These are phyloP conservation scores for Polypedilum pembai DNA, from an alignment of 1,140 invertebrate species.

Conservation along the genomic window DNA sequence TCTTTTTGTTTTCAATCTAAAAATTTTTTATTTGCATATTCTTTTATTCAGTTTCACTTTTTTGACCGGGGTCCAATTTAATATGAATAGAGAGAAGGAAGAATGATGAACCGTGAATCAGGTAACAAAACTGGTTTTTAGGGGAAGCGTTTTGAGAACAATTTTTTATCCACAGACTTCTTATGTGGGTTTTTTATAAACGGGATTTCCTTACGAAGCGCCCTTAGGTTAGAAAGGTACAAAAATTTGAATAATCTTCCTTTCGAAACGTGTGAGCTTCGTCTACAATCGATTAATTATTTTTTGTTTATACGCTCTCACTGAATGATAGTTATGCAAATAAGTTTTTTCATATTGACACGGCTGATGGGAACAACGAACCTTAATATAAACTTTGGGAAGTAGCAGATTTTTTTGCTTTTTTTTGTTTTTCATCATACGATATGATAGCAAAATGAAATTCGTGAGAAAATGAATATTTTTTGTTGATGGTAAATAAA, in stretches of 20 bases:
- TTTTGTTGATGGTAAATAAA: background rate
- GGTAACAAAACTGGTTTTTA: slow-evolving; percentile 24
- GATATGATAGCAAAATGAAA: background rate
- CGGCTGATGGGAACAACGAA: background rate
- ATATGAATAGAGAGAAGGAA: background rate
- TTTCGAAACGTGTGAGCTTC: background rate
- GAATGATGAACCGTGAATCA: slow-evolving; percentile 20
- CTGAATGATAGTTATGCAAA: slow-evolving; percentile 21
- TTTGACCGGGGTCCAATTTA: slow-evolving; percentile 21
- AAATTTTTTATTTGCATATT: slow-evolving; percentile 21
- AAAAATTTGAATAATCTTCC: slow-evolving; percentile 26
- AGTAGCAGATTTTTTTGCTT: background rate
- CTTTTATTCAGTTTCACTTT: slow-evolving; percentile 6
- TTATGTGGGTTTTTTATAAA: slow-evolving; percentile 20
- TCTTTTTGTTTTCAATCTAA: background rate
- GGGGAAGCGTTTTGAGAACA: background rate
- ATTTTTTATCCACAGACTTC: slow-evolving; percentile 13
- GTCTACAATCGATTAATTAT: slow-evolving; percentile 23
- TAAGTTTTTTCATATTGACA: background rate
- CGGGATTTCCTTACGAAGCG: background rate
- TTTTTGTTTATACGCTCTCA: slow-evolving; percentile 1
- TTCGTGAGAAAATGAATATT: slow-evolving; percentile 17
- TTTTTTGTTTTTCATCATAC: background rate
- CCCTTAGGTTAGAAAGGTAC: background rate
- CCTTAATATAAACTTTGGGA: background rate